A percentile compares a stretch with the other conserved stretches of the same genome.
Conservation (phyloP, 2,113 vertebrate species). For the Marcusenius ussheri region DNA sequence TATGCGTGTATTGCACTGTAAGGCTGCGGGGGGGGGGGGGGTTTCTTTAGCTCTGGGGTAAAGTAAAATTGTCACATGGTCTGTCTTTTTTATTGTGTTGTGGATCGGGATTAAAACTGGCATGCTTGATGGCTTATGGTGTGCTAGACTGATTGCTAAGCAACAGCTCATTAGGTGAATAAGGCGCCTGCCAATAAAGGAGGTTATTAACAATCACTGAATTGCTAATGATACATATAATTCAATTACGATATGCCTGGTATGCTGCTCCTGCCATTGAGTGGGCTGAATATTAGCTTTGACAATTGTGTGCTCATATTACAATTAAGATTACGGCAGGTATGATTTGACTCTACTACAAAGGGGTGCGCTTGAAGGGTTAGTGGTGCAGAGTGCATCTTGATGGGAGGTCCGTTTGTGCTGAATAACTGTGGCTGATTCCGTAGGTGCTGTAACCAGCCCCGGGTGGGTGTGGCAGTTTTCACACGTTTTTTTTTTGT, state of each 20-base stretch:
- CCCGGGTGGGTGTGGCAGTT: background rate
- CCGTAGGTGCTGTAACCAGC: background rate
- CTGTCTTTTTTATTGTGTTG: constrained; percentile 12
- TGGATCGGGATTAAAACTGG: constrained; percentile 14
- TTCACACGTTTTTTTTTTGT: background rate
- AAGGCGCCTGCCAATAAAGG: constrained; percentile 17
- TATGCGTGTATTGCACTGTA: background rate
- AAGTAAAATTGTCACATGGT: background rate
- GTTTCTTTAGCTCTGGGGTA: background rate
- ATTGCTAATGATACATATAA: constrained; percentile 23
- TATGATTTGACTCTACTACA: background rate
- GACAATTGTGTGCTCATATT: background rate
- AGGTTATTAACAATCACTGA: constrained; percentile 16
- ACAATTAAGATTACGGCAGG: background rate
- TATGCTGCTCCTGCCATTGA: background rate
- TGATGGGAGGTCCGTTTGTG: background rate
- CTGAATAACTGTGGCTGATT: background rate
- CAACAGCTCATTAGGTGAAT: constrained; percentile 22
- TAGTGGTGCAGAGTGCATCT: background rate
- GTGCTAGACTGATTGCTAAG: constrained; percentile 24
- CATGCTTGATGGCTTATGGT: constrained; percentile 3
- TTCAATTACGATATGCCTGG: constrained; percentile 6
- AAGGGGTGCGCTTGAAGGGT: background rate
- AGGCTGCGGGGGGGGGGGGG: background rate
- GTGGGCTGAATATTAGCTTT: background rate